Conservation (phyloP, 37 sponge, comb jelly and placozoan genomes). For the Bolinopsis microptera region DNA sequence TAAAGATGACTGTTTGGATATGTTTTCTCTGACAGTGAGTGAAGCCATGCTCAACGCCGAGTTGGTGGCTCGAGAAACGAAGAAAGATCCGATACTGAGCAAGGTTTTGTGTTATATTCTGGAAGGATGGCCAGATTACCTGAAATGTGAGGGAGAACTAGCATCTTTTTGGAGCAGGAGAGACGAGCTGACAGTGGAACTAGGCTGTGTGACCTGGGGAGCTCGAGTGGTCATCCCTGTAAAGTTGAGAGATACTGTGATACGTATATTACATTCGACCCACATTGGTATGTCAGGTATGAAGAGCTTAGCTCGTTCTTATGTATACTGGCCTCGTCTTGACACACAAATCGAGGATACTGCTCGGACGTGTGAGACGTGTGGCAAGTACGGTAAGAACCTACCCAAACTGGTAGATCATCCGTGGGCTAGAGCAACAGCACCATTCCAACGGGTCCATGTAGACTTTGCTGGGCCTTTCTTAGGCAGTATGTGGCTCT, state of each 20-base stretch:
- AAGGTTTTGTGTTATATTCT: slow-evolving; percentile 64
- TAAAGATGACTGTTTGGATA: not conserved
- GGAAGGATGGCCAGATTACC: slow-evolving; percentile 66
- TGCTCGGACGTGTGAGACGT: slow-evolving; percentile 47
- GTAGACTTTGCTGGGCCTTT: slow-evolving; percentile 12
- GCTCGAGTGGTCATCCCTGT: slow-evolving; percentile 19
- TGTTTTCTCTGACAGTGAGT: slow-evolving; percentile 1
- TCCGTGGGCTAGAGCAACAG: not conserved
- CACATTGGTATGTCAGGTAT: slow-evolving; percentile 30
- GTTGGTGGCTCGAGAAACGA: slow-evolving; percentile 49
- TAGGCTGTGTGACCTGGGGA: slow-evolving; percentile 5
- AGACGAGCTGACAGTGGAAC: not conserved
- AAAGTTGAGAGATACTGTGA: slow-evolving; percentile 17
- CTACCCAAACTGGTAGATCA: slow-evolving; percentile 8
- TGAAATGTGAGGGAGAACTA: slow-evolving; percentile 29
- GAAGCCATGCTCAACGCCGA: not conserved
- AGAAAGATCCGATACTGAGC: slow-evolving; percentile 67
- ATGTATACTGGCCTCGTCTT: slow-evolving; percentile 46
- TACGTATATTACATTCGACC: not conserved
- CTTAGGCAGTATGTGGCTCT: slow-evolving; percentile 37
- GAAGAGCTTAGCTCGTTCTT: slow-evolving; percentile 10
- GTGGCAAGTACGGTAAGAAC: slow-evolving; percentile 19
- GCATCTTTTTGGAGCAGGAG: not conserved
- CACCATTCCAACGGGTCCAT: slow-evolving; percentile 29
- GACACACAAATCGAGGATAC: slow-evolving; percentile 51